Conservation (phyloP, 2,888 invertebrate genomes). For the Hydrotaea cyrtoneurina region DNA sequence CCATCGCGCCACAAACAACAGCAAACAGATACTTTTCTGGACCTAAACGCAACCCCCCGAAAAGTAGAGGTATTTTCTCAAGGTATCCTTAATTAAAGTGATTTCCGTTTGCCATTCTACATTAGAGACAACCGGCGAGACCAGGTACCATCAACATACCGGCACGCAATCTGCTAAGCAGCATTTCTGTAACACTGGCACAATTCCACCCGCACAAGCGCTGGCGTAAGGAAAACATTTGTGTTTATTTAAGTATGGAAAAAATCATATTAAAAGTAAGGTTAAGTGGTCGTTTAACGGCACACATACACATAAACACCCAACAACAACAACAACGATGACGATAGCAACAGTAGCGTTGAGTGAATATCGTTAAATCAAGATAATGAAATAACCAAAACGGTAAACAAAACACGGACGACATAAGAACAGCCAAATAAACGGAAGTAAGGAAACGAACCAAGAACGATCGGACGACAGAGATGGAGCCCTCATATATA, state of each 20-base stretch:
- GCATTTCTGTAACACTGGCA: background rate
- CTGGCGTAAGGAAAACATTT: background rate
- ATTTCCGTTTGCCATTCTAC: slow-evolving; percentile 57
- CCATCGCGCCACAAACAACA: background rate
- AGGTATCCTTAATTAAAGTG: slow-evolving; percentile 67
- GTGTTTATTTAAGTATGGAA: slow-evolving; percentile 15
- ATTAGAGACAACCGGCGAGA: background rate
- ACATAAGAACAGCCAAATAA: too few relatives aligned
- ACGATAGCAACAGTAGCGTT: background rate
- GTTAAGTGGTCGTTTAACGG: slow-evolving; percentile 19
- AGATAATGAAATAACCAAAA: slow-evolving; percentile 6
- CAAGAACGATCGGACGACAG: background rate
- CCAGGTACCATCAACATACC: background rate
- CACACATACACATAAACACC: slow-evolving; percentile 37
- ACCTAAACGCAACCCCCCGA: background rate
- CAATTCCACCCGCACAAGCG: background rate
- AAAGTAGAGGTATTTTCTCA: slow-evolving; percentile 48
- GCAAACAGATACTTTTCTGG: slow-evolving; percentile 9
- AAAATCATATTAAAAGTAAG: slow-evolving; percentile 27
- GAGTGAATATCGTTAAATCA: background rate
- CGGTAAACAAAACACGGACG: background rate
- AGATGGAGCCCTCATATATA: background rate
- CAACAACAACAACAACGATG: slow-evolving; percentile 44
- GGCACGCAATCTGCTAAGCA: background rate
- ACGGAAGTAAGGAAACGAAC: background rate